Evolutionary conservation across 2,113 vertebrate genomes (phyloP).

Genomic region (Varanus salvator): DNA sequence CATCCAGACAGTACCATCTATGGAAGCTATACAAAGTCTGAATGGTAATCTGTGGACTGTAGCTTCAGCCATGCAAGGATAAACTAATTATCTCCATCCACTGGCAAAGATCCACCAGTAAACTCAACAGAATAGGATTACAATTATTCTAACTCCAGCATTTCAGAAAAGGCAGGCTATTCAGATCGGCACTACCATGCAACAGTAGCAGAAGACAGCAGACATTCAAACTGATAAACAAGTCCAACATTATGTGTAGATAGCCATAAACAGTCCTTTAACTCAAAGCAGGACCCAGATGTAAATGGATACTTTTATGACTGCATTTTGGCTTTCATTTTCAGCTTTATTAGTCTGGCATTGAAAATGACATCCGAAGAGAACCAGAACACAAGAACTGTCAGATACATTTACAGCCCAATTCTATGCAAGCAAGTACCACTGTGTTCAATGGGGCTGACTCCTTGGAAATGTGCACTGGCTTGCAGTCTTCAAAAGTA

Average conservation of each 20-base stretch:
- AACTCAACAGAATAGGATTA: background rate
- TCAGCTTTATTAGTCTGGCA: background rate
- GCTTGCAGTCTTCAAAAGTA: background rate
- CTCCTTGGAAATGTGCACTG: background rate
- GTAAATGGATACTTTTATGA: slow-evolving; percentile 33
- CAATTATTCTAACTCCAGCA: slow-evolving; percentile 31
- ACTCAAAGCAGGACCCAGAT: background rate
- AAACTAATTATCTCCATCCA: slow-evolving; percentile 1
- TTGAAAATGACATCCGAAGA: background rate
- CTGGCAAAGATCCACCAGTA: slow-evolving; percentile 11
- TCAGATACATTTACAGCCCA: background rate
- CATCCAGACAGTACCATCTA: slow-evolving; percentile 3
- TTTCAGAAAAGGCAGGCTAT: background rate
- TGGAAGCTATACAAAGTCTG: accelerated
- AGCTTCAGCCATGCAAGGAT: slow-evolving; percentile 17
- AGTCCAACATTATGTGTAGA: background rate
- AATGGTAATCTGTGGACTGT: slow-evolving; percentile 10
- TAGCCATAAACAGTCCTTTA: slow-evolving; percentile 8
- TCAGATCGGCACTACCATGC: background rate
- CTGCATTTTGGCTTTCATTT: background rate
- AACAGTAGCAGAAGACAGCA: background rate
- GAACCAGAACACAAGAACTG: background rate
- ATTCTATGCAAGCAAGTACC: slow-evolving; percentile 7
- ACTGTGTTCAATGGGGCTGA: background rate
- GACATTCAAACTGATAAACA: slow-evolving; percentile 6